phyloP scores from a whole-genome alignment of 2,797 vertebrate species.

The Pterois miles region DNA sequence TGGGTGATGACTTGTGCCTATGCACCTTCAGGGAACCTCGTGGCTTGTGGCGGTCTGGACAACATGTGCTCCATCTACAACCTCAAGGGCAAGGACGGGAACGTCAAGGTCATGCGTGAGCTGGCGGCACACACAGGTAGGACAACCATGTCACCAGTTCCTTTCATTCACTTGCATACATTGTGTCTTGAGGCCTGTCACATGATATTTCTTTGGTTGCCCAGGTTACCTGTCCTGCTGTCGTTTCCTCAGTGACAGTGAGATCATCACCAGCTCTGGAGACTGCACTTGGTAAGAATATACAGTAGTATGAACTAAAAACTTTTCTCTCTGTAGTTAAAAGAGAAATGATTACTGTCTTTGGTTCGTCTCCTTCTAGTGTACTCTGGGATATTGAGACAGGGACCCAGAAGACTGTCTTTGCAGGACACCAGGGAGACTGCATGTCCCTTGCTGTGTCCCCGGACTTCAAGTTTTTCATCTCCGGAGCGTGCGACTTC shows the following conservation, averaged over 20 bases:
- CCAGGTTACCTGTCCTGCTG: constrained; percentile 97
- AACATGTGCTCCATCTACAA: constrained; percentile 99
- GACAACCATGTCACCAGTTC: too few relatives aligned
- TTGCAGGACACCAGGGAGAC: constrained; percentile 93
- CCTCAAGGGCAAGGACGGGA: constrained; percentile 95
- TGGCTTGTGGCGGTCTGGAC: constrained; percentile 97
- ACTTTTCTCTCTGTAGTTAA: not conserved
- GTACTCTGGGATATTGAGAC: constrained; percentile 99
- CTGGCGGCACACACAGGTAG: constrained; percentile 94
- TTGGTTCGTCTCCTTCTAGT: constrained; percentile 64
- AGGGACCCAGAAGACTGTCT: constrained; percentile 91
- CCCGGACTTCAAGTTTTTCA: constrained; percentile 94
- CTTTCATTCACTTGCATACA: not conserved
- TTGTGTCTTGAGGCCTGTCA: not conserved
- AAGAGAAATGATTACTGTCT: not conserved
- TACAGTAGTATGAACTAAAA: not conserved
- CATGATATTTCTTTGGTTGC: constrained; percentile 13
- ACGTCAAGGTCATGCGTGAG: constrained; percentile 96
- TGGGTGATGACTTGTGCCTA: constrained; percentile 99
- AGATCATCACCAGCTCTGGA: constrained; percentile 96
- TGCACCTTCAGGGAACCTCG: constrained; percentile 96
- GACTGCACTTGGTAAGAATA: constrained; percentile 93
- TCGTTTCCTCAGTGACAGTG: constrained; percentile 93
- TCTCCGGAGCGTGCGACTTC: constrained; percentile 96
- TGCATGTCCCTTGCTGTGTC: constrained; percentile 95